Base-by-base conservation (phyloP, 53 echinoderm and acorn worm genomes). In the Patiria pectinifera region DNA sequence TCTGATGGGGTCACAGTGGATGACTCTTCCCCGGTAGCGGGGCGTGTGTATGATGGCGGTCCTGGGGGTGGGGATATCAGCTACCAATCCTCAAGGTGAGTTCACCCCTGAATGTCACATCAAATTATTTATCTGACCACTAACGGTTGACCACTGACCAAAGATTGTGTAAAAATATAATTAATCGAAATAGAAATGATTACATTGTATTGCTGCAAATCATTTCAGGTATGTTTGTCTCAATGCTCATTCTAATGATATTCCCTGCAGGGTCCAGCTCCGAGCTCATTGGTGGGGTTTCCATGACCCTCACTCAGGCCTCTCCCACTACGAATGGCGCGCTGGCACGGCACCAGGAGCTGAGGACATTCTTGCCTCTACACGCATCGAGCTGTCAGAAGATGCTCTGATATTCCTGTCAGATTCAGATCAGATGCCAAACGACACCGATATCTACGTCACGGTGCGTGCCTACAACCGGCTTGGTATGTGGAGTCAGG, bases 261-360 rank as follows among this genome's bases (percentile, higher is more conserved):
- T 26, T 83, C 47, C 76, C 7, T 69, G 13, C 60, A 94, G 94
- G 59, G 15, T 59, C 62, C 24, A 14, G 60, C 62, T 94, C n/a
- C 79, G 59, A 0, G 94, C 94, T 7, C 94, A 94, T 62, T 94
- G 94, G 94, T 94, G 91, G 91, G 94, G 92, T 21, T 94, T 92
- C 83, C 86, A 94, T 71, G 94, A 94, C 59, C 83, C 92, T 53
- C 94, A 94, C 35, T 94, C 94, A 18, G 66, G 83, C 22, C 74
- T 92, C 11, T 87, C 83, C 6, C 63, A 94, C 82, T 94, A 87
- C 59, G 91, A 94, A 82, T 94, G 94, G 94, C 82, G 88, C 18
- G 94, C 94, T 7, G 92, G 94, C 15, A 94, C 94, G 4, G 47
- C 92, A 82, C 83, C 84, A 19, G 94, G 94, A 45, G 92, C 72